phyloP scores from a whole-genome alignment of 1,140 invertebrate species.

The Zaprionus davidi region DNA sequence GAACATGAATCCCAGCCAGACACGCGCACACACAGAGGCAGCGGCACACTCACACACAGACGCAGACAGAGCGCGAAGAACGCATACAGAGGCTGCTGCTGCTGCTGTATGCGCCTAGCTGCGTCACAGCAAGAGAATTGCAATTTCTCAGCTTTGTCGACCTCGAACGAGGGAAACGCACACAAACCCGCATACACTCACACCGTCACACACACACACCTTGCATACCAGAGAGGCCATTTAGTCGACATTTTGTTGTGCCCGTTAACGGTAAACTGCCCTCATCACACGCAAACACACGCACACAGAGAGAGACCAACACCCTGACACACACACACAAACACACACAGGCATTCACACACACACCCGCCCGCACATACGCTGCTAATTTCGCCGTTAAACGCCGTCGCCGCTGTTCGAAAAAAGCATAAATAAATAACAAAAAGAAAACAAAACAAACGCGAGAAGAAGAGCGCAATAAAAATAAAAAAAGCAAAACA shows the following conservation, averaged over 20 bases:
- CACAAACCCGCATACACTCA: background rate
- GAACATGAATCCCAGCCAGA: conserved; percentile 19
- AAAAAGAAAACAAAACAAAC: conserved; percentile 37
- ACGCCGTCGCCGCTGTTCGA: conserved; percentile 38
- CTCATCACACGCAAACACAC: conserved; percentile 14
- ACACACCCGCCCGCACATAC: conserved; percentile 9
- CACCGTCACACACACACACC: conserved; percentile 2
- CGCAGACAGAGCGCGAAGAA: background rate
- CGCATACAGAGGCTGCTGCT: background rate
- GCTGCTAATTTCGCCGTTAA: conserved; percentile 46
- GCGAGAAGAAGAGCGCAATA: conserved; percentile 11
- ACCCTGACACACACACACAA: conserved; percentile 11
- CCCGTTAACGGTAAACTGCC: conserved; percentile 38
- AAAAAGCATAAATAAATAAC: conserved; percentile 33
- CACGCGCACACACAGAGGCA: background rate
- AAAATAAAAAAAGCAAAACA: conserved; percentile 13
- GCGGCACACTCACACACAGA: background rate
- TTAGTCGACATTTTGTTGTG: conserved; percentile 42
- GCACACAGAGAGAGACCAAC: conserved; percentile 4
- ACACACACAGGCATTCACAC: background rate
- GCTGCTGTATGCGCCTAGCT: background rate
- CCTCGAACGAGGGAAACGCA: conserved; percentile 8
- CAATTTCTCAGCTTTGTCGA: background rate
- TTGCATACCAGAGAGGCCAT: conserved; percentile 26
- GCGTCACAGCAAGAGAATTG: background rate